Base-by-base conservation (phyloP, 2,113 vertebrate species). In the Chunga burmeisteri region DNA sequence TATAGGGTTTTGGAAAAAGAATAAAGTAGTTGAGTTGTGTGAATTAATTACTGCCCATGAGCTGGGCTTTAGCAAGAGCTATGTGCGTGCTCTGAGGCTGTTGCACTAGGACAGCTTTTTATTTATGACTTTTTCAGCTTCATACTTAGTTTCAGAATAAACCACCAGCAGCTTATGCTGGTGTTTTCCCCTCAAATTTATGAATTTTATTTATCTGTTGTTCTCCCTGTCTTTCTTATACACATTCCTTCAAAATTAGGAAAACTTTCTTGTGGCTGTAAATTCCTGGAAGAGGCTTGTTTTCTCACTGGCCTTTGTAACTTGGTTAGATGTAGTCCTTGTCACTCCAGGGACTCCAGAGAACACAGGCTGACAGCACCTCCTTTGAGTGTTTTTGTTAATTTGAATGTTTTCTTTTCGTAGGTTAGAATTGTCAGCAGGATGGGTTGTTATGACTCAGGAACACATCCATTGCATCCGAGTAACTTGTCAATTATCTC, bases 381-480 rank as follows among this genome's bases (percentile, higher is more conserved):
- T 88, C 25, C 63, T n/a, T 32, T 12, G 46, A 50, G 19, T 58
- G 46, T 29, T 59, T 73, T 72, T 86, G 49, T 73, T 66, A 58
- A 50, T 68, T n/a, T 9, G 5, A 32, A 27, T 61, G 16, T 89
- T 83, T 88, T 90, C 52, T 59, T 55, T 87, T 56, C 47, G 63
- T 52, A 66, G 50, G 9, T 58, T 78, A 20, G 29, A 29, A 6
- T 40, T 81, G 83, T 63, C 8, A 16, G 52, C 55, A 63, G 66
- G 26, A 30, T 71, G 63, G 22, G 16, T 46, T 53, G 11, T 53
- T 81, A 23, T 3, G 47, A 59, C 52, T 83, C 62, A 15, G 53
- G 79, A 52, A 59, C n/a, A 5, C 15, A 30, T 21, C 16, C 0
- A 0, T 56, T 81, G 44, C 25, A n/a, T 38, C 56, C 0, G 0